Evolutionary conservation across 2,113 vertebrate genomes (phyloP), one percentile per base, ranked within the genome.

Genomic region (Caretta caretta): DNA sequence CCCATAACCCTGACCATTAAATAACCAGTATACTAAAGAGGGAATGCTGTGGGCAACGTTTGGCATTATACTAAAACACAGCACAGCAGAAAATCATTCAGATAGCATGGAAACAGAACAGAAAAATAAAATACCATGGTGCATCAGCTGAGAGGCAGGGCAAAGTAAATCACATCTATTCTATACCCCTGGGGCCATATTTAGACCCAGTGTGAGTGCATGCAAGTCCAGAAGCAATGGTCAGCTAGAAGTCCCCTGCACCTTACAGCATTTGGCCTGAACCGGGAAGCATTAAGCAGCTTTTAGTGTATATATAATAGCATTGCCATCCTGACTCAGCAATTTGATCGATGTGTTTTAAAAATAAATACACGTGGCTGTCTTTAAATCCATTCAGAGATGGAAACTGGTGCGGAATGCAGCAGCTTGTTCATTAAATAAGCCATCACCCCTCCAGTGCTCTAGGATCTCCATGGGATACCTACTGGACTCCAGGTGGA

Each of bases 351-450:
- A 42, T 14, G 35, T 8, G 7, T 29, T 80, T 29, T 48, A 0
- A 10, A 49, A 48, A 80, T 17, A n/a, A 35, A 25, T 5, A 3
- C 51, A 80, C 5, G 9, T 83, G 29, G n/a, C 13, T 65, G 24
- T 57, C 20, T 51, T 80, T 59, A 24, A 90, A 90, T 87, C 11
- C 25, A 72, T 29, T 5, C 65, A 46, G 6, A 87, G 38, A 35
- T 3, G 6, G 65, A 80, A 76, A 22, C 35, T 48, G 24, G 24
- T 7, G 16, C 80, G 20, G 4, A 80, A 90, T 87, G 49, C 4
- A 35, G 3, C 7, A 1, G 6, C 25, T 11, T 62, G 0, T 81
- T 88, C 42, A 17, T 7, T 5, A n/a, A 0, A 0, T 1, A 56
- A 27, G 38, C 6, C 75, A 25, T 42, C 16, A 17, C 22, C 1